These are phyloP conservation scores for Phoenicopterus ruber DNA, from an alignment of 2,113 vertebrate genomes.

Conservation along the genomic window DNA sequence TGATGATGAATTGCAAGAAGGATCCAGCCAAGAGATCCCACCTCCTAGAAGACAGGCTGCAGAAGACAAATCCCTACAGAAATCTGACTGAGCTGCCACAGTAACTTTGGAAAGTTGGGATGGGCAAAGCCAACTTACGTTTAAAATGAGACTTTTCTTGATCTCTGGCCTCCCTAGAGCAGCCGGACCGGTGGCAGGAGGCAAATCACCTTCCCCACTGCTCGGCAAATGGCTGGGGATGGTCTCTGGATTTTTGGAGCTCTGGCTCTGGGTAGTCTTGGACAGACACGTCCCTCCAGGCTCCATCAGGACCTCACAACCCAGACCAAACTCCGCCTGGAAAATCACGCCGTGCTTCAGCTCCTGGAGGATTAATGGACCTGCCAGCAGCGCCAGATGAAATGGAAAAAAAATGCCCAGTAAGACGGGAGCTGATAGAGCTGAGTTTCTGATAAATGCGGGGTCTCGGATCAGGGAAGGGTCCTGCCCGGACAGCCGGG, in stretches of 20 bases:
- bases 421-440: background rate
- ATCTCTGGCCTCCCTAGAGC: background rate
- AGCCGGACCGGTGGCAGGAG: rapidly evolving
- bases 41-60: background rate
- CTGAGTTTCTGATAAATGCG: rapidly evolving
- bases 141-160: background rate
- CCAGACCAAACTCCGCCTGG: background rate
- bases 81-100: background rate
- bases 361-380: background rate
- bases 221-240: background rate
- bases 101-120: background rate
- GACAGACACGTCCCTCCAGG: background rate
- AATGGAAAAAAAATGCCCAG: background rate
- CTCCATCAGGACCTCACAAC: background rate
- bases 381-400: background rate
- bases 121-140: background rate
- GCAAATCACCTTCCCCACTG: background rate
- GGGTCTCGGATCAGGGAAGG: background rate
- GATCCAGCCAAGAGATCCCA: background rate
- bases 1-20: background rate
- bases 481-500: background rate
- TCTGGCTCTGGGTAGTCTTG: background rate
- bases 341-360: background rate
- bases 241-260: background rate
- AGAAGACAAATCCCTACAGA: background rate